phyloP scores from a whole-genome alignment of 2,888 invertebrate species.

The Tillus elongatus region DNA sequence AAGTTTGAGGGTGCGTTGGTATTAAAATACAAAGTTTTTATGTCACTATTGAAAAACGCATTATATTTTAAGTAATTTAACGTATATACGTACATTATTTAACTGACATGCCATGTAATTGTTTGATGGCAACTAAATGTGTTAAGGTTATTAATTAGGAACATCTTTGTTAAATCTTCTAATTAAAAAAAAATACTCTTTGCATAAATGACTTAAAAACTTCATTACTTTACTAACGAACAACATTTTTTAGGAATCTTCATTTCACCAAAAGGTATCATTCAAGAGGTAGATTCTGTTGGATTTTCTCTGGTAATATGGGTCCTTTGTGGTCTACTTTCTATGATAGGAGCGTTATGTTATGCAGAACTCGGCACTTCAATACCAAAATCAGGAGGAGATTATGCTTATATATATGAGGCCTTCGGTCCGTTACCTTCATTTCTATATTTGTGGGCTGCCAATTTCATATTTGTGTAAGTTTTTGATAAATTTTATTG shows the following conservation, averaged over 20 bases:
- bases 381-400: constrained; percentile 90
- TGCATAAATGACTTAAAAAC: too few relatives aligned
- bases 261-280: constrained; percentile 89
- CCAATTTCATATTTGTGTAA: constrained; percentile 93
- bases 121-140: too few relatives aligned
- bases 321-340: constrained; percentile 79
- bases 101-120: too few relatives aligned
- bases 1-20: too few relatives aligned
- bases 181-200: too few relatives aligned
- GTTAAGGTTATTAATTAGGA: too few relatives aligned
- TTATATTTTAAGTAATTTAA: too few relatives aligned
- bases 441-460: constrained; percentile 93
- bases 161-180: too few relatives aligned
- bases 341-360: constrained; percentile 89
- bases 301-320: constrained; percentile 83
- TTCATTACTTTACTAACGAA: too few relatives aligned
- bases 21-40: too few relatives aligned
- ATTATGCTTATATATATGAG: constrained; percentile 92
- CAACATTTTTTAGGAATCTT: constrained; percentile 83
- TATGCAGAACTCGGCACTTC: constrained; percentile 90
- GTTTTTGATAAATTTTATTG: constrained; percentile 37
- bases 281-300: constrained; percentile 81
- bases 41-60: too few relatives aligned
- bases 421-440: constrained; percentile 87
- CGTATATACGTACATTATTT: too few relatives aligned